Conservation (phyloP, 2,113 vertebrate genomes). For the Urocynchramus pylzowi region DNA sequence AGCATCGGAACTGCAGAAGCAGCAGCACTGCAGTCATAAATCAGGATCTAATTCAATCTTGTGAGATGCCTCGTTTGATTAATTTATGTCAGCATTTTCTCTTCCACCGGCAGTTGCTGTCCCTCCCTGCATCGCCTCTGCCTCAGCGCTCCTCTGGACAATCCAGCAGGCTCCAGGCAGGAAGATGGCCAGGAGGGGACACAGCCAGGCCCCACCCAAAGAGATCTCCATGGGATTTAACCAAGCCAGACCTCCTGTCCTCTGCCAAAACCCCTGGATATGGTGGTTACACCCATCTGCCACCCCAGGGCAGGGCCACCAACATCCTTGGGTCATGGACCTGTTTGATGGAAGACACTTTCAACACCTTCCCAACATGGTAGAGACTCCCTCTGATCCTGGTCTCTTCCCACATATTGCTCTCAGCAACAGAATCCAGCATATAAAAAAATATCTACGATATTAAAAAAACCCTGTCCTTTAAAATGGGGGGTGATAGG, state of each 20-base stretch:
- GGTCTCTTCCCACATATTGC: neutral
- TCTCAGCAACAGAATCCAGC: neutral
- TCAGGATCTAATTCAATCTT: slow-evolving; percentile 80
- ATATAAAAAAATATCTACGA: too few relatives aligned
- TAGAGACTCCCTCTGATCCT: neutral
- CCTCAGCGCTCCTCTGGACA: neutral
- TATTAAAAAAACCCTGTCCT: rapidly evolving
- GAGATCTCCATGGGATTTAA: neutral
- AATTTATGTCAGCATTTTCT: slow-evolving; percentile 75
- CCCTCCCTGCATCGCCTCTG: slow-evolving; percentile 15
- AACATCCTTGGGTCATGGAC: neutral
- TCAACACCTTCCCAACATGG: neutral
- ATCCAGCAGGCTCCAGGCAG: neutral
- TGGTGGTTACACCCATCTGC: neutral
- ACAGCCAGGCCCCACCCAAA: neutral
- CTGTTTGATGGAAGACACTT: neutral
- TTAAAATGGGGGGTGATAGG: neutral
- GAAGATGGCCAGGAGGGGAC: neutral
- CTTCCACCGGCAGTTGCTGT: neutral
- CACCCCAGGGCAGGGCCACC: neutral
- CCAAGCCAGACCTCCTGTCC: neutral
- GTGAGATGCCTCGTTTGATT: slow-evolving; percentile 74
- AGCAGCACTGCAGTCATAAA: slow-evolving; percentile 69
- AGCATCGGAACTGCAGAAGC: slow-evolving; percentile 52
- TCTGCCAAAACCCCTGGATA: neutral